A percentile compares a stretch with the other conserved stretches of the same genome.
Evolutionary conservation across 2,888 invertebrate species (phyloP).

Genomic region (Nomada fucata): DNA sequence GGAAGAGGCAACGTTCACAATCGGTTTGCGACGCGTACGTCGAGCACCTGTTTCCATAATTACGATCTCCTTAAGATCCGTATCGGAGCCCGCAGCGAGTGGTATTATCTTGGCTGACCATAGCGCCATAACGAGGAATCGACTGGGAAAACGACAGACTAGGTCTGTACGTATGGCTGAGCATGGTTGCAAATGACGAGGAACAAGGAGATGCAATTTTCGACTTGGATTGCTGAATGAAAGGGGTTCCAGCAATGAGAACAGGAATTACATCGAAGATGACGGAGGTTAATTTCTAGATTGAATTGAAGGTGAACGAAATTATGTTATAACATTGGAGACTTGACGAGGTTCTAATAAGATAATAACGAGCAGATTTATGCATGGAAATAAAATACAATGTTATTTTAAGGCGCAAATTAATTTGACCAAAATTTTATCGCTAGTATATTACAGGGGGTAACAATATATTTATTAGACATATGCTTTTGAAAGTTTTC

Average conservation of each 20-base stretch:
- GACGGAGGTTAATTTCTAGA: neutral
- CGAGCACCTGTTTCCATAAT: slow-evolving; percentile 80
- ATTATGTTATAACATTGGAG: too few relatives aligned
- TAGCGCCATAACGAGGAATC: slow-evolving; percentile 44
- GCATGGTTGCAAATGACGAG: slow-evolving; percentile 62
- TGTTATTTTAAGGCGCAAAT: too few relatives aligned
- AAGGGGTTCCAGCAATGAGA: neutral
- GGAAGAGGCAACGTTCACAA: slow-evolving; percentile 59
- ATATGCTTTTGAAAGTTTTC: too few relatives aligned
- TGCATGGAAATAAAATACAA: too few relatives aligned
- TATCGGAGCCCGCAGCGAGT: slow-evolving; percentile 65
- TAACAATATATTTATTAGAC: too few relatives aligned
- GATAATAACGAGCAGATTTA: too few relatives aligned
- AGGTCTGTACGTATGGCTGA: slow-evolving; percentile 18
- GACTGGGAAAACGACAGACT: slow-evolving; percentile 57
- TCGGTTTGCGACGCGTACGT: slow-evolving; percentile 73
- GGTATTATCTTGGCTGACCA: slow-evolving; percentile 52
- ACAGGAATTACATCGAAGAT: neutral
- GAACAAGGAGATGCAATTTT: slow-evolving; percentile 23
- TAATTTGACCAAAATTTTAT: too few relatives aligned
- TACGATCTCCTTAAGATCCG: slow-evolving; percentile 68
- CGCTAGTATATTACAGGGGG: too few relatives aligned
- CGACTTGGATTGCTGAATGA: neutral
- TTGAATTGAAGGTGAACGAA: neutral
- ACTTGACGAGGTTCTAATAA: too few relatives aligned